A percentile compares a stretch with the other conserved stretches of the same genome.
These are phyloP conservation scores for Melanotaenia boesemani DNA, from an alignment of 2,797 vertebrate species.

Conservation along the genomic window DNA sequence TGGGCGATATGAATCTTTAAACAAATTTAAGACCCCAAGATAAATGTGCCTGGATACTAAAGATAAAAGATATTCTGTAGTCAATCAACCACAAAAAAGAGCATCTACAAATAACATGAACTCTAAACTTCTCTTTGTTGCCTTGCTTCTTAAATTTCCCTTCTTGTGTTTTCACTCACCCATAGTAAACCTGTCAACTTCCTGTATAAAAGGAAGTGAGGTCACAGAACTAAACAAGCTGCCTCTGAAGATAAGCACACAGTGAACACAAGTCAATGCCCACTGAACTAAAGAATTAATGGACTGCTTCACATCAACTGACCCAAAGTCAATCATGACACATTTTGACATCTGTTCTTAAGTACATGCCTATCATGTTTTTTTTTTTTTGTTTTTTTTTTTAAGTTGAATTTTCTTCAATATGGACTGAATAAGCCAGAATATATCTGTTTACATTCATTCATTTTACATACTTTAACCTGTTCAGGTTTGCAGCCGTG, in stretches of 20 bases:
- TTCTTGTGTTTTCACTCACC: conserved; percentile 21
- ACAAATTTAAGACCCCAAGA: not conserved
- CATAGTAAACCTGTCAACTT: conserved; percentile 37
- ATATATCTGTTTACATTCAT: not conserved
- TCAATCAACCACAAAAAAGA: not conserved
- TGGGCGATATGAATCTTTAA: not conserved
- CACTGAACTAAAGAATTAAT: not conserved
- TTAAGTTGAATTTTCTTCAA: not conserved
- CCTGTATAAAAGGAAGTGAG: conserved; percentile 46
- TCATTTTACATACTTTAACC: no score
- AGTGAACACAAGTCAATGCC: not conserved
- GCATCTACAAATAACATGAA: conserved; percentile 3
- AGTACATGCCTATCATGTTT: not conserved
- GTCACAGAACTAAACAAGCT: conserved; percentile 44
- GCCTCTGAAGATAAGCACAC: conserved; percentile 37
- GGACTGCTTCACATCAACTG: not conserved
- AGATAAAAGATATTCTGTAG: not conserved
- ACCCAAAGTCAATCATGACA: not conserved
- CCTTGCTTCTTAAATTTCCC: conserved; percentile 14
- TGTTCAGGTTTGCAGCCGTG: no score
- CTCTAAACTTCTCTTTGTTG: conserved; percentile 5
- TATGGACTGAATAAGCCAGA: not conserved
- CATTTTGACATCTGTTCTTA: not conserved
- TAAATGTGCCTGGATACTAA: not conserved
- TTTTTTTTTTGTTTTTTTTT: not conserved